These are phyloP conservation scores for Parnassius orleans DNA, from an alignment of 2,888 invertebrate species.

Conservation along the genomic window DNA sequence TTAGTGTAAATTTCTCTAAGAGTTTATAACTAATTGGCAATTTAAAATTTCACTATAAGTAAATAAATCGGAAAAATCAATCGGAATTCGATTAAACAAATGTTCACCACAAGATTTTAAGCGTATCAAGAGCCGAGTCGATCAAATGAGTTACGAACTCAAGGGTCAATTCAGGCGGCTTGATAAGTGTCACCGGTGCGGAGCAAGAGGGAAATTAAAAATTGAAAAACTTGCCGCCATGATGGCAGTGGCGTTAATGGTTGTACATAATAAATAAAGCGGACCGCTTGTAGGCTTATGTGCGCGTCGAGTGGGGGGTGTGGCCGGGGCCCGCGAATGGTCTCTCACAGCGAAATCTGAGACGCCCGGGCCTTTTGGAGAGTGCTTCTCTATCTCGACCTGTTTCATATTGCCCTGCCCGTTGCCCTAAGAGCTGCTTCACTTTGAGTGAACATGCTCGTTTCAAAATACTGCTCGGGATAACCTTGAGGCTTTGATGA, in stretches of 20 bases:
- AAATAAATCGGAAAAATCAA: conserved; percentile 18
- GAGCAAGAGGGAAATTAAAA: conserved; percentile 76
- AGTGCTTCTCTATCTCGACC: conserved; percentile 70
- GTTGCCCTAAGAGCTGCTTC: conserved; percentile 69
- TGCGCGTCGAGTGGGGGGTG: conserved; percentile 78
- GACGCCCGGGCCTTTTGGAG: conserved; percentile 75
- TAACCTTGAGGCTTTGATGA: conserved; percentile 40
- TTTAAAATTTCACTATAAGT: conserved; percentile 3
- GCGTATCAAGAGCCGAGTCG: conserved; percentile 18
- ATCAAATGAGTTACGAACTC: conserved; percentile 59
- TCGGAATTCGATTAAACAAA: conserved; percentile 35
- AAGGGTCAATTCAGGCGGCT: conserved; percentile 68
- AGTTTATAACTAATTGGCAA: conserved; percentile 5
- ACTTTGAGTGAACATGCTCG: conserved; percentile 76
- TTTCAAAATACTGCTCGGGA: conserved; percentile 42
- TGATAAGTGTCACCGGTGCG: conserved; percentile 57
- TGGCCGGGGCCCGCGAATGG: conserved; percentile 76
- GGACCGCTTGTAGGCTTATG: conserved; percentile 74
- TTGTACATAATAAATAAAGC: conserved; percentile 81
- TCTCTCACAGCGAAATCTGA: conserved; percentile 78
- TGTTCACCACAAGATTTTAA: conserved; percentile 11
- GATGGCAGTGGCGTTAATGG: conserved; percentile 77
- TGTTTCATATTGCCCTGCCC: conserved; percentile 77
- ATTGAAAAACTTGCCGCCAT: conserved; percentile 79
- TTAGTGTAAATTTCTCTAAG: conserved; percentile 7